Evolutionary conservation across 2,113 vertebrate species (phyloP), one percentile per base, ranked within the genome.

Genomic region (Panthera uncia): DNA sequence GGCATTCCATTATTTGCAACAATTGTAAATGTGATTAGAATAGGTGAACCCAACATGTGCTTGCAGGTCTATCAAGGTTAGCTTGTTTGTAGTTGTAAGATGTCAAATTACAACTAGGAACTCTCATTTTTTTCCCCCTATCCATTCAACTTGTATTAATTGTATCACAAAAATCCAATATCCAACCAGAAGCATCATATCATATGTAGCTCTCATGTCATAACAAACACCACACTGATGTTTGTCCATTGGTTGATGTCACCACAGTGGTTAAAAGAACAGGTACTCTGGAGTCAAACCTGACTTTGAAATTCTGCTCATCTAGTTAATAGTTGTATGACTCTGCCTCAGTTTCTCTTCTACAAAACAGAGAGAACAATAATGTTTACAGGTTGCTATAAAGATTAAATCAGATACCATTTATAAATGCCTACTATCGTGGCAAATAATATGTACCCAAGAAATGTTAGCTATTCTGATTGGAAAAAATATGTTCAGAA

Each of bases 401-500:
- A 93, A 23, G 38, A 85, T 63, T 88, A 89, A 84, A 83, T 71
- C 52, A 91, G 50, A 78, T 31, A 52, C 65, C 78, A 5, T 18
- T 48, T 86, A 76, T 55, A 68, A 95, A 96, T 87, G 16, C 41
- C 74, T 19, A 83, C 65, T 19, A 66, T 27, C 31, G 21, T 61
- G 27, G 8, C 33, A 76, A 31, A 65, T 52, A 83, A 25, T 27
- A 81, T 83, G 18, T 48, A 69, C 11, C 89, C 41, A 91, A 91
- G 57, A 92, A 73, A 76, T 68, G 21, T 41, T 89, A 61, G 36
- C 50, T 94, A 66, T 81, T 96, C 69, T 95, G 85, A 66, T 55
- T 96, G 57, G 25, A 68, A 97, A 95, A 94, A 57, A 31, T 76
- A 48, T 25, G 3, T 93, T 86, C 86, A 94, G 78, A 93, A 95